Evolutionary conservation across 1,140 invertebrate species (phyloP).

Genomic region (Papilio polyxenes): DNA sequence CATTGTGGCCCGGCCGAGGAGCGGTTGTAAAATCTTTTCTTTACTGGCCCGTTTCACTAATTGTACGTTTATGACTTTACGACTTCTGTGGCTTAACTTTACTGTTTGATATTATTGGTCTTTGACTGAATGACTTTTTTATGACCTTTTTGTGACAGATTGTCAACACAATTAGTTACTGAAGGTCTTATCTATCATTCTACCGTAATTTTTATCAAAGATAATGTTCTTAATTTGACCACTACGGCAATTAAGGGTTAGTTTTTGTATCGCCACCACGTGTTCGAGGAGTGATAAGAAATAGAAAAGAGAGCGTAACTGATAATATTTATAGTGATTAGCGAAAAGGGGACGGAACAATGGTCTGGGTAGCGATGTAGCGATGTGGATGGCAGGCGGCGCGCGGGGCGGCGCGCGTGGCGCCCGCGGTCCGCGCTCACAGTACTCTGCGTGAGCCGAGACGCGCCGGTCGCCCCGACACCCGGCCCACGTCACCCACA

Average conservation of each 20-base stretch:
- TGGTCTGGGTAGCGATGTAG: slow-evolving; percentile 55
- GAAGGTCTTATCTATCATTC: slow-evolving; percentile 22
- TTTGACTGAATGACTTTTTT: slow-evolving; percentile 53
- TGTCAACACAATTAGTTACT: slow-evolving; percentile 19
- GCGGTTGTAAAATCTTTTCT: slow-evolving; percentile 81
- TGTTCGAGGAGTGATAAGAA: slow-evolving; percentile 75
- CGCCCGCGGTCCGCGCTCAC: slow-evolving; percentile 48
- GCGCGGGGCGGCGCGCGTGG: slow-evolving; percentile 72
- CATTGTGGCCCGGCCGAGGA: slow-evolving; percentile 76
- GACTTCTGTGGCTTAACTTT: slow-evolving; percentile 76
- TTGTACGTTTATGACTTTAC: slow-evolving; percentile 80
- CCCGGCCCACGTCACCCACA: slow-evolving; percentile 58
- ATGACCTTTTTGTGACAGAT: neutral
- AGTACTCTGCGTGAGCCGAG: slow-evolving; percentile 77
- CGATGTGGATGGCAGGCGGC: slow-evolving; percentile 57
- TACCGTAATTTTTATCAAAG: neutral
- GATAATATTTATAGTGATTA: slow-evolving; percentile 81
- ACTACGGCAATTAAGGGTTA: neutral
- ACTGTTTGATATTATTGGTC: slow-evolving; percentile 69
- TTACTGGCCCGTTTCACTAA: slow-evolving; percentile 79
- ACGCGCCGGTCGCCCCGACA: slow-evolving; percentile 72
- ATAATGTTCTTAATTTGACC: neutral
- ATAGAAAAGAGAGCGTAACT: slow-evolving; percentile 75
- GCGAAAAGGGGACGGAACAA: slow-evolving; percentile 79
- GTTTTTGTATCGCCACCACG: slow-evolving; percentile 52